Base-by-base conservation (phyloP, 1,140 invertebrate genomes). In the Hylaeus anthracinus region DNA sequence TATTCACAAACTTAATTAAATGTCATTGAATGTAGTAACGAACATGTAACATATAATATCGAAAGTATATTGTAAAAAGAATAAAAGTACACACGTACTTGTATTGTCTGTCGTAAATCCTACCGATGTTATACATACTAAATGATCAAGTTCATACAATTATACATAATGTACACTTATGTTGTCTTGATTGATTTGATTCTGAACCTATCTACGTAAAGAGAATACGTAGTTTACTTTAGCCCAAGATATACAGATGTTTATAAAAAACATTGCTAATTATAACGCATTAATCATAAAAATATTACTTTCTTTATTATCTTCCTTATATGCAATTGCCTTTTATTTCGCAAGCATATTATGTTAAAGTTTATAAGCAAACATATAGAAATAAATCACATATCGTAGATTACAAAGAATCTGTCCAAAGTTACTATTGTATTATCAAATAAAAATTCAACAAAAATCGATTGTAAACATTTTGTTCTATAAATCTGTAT, bases 31-130 rank as follows among this genome's bases (percentile, higher is more conserved):
- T 80, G 72, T 39, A 75, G 48, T 75, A 72, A 80, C 51, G 70
- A 78, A 78, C 26, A 3, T 70, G 69, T 43, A 65, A 48, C 14
- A 41, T 55, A 43, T 10, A 48, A 79, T 70, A 78, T 56, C 39
- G n/a, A 66, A 84, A 63, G 53, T 72, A 72, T 61, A 82, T 70
- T 71, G 60, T 85, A 78, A 81, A 85, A 74, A 79, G 3, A 73
- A 58, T 81, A 81, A 60, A 63, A 70, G 43, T 78, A 43, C 3
- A 15, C 3, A 55, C 43, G 41, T 72, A 81, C 48, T 75, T 66
- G 51, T 58, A 10, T 65, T 60, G 43, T 43, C 6, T 51, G 12
- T 12, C 72, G 48, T 84, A 72, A 75, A 65, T 64, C 37, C 26
- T 65, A n/a, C 9, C 15, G 0, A 9, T 74, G 5, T 48, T 65